Base-by-base conservation (phyloP, 2,797 vertebrate genomes). In the Morus bassanus region DNA sequence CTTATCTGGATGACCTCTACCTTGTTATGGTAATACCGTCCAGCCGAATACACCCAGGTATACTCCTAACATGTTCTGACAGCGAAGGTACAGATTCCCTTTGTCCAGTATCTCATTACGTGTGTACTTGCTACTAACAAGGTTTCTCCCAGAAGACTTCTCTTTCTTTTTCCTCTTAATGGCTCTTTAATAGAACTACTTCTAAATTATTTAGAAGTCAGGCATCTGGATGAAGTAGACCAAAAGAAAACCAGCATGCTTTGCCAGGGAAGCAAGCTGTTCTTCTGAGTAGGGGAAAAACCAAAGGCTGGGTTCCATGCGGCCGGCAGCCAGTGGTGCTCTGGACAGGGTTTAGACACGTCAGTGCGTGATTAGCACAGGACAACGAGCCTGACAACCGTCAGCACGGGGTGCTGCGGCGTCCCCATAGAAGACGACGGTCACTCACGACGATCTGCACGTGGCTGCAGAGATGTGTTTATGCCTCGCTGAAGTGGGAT, bases 171-270 rank as follows among this genome's bases (percentile, higher is more conserved):
- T 11, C 76, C 74, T 72, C 76, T 59, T 96, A 92, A 95, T 94
- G 95, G 89, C 70, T 95, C 91, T 91, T 91, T 95, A 96, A 92
- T 70, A 94, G 83, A 90, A 70, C 53, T 69, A 59, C 91, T 87
- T 14, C 89, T 97, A 15, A 92, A 97, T 96, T 94, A 97, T 97
- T 95, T 51, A 96, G 88, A 48, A 80, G 91, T 28, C 60, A 84
- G 93, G 92, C 93, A 94, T 81, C 95, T 93, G 92, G 88, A 80
- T 73, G 88, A 77, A 86, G 90, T 0, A 69, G 93, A 80, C n/a
- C 57, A 91, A 56, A 63, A 64, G 76, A 3, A 69, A 92, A 61
- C 11, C 51, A 10, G 72, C 39, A 27, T 1, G 6, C n/a, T 7
- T 30, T 1, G 21, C 69, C 28, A 70, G 91, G 59, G 81, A 72